Evolutionary conservation across 2,113 vertebrate species (phyloP).

Genomic region (Odocoileus hemionus): DNA sequence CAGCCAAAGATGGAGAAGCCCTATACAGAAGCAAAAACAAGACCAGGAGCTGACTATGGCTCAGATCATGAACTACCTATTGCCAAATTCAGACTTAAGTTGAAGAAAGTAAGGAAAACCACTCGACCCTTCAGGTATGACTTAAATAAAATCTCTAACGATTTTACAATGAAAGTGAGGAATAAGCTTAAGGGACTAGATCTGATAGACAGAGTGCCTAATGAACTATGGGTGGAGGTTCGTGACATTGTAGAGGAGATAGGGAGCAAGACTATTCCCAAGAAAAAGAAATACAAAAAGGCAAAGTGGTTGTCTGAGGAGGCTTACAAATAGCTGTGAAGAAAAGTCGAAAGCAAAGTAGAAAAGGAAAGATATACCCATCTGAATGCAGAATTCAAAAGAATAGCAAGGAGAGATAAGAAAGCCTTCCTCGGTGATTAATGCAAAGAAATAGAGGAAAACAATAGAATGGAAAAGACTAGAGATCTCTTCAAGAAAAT

Average conservation of each 20-base stretch:
- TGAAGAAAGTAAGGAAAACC: background rate
- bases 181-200: background rate
- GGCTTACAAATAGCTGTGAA: background rate
- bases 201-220: background rate
- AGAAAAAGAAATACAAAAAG: background rate
- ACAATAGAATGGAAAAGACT: background rate
- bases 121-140: background rate
- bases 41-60: background rate
- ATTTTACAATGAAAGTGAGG: background rate
- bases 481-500: background rate
- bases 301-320: background rate
- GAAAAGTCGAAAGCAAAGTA: background rate
- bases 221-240: background rate
- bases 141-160: background rate
- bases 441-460: background rate
- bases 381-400: background rate
- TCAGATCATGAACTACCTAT: background rate
- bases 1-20: background rate
- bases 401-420: background rate
- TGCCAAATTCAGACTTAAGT: background rate
- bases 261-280: background rate
- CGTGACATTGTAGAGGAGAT: rapidly evolving
- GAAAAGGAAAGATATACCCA: background rate
- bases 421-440: background rate
- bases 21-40: background rate